Conservation (phyloP, 2,888 invertebrate species). For the Apodemia zela region DNA sequence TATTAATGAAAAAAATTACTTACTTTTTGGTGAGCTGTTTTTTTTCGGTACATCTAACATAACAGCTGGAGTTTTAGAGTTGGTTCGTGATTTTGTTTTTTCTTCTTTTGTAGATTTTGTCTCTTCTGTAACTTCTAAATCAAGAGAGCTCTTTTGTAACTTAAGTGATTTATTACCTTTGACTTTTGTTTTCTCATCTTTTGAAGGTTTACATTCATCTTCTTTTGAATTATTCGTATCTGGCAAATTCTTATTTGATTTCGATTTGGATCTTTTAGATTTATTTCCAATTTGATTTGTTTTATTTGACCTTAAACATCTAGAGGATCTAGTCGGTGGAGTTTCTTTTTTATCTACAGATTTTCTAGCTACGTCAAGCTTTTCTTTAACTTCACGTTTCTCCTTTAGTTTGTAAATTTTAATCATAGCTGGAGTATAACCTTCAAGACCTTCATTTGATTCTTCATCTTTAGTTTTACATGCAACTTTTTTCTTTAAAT, state of each 20-base stretch:
- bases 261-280: conserved; percentile 5
- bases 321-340: conserved; percentile 37
- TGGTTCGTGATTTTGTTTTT: conserved; percentile 23
- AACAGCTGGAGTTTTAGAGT: conserved; percentile 39
- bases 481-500: conserved; percentile 77
- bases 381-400: conserved; percentile 65
- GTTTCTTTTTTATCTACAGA: conserved; percentile 38
- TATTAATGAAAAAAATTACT: conserved; percentile 31
- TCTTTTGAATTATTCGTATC: not conserved
- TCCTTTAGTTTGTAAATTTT: conserved; percentile 69
- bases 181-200: not conserved
- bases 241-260: not conserved
- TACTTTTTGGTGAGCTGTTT: conserved; percentile 39
- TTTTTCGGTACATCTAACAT: conserved; percentile 37
- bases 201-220: not conserved
- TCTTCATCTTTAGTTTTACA: conserved; percentile 58
- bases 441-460: conserved; percentile 43
- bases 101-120: conserved; percentile 18
- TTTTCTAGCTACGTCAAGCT: conserved; percentile 47
- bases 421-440: conserved; percentile 81
- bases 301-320: conserved; percentile 51
- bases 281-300: conserved; percentile 31
- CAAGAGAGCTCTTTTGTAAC: not conserved
- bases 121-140: conserved; percentile 15
- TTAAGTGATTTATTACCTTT: not conserved